Base-by-base conservation (phyloP, 2,888 invertebrate genomes). In the Tenthredo notha region DNA sequence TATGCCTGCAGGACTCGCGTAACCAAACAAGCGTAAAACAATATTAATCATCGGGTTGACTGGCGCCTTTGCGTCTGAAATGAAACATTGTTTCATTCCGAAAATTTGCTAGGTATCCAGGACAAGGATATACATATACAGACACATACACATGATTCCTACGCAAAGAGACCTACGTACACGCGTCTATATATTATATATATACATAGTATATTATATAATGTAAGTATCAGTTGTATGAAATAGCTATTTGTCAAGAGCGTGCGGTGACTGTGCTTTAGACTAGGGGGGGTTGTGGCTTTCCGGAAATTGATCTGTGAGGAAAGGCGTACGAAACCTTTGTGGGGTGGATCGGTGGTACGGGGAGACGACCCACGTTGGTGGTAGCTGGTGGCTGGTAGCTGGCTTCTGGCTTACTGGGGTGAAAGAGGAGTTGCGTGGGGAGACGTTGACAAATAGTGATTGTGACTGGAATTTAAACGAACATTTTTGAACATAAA, bases 391-490 rank as follows among this genome's bases (percentile, higher is more conserved):
- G n/a, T n/a, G 74, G 37, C 65, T 65, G 82, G 65, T 82, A 47
- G 78, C 78, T 54, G 65, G 61, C 25, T 65, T 29, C 61, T 65
- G 82, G 65, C 50, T 82, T 29, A 29, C 40, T 82, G 43, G 37
- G 65, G 40, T 65, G 82, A 50, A 61, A 65, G 65, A 61, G 65
- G 40, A 40, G 82, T 33, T 50, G 65, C 82, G 65, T 65, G 82
- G 65, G 37, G 65, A 65, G 82, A 82, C 82, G 82, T 82, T 82
- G 82, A 82, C 82, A 82, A 82, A 82, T 82, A 82, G 65, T 43
- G 40, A 82, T 65, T 82, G 61, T 65, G 82, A 65, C 82, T 65
- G 61, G 82, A 82, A 82, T 82, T 82, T 65, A 65, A 82, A 82
- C 82, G 65, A 82, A 82, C 82, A 65, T 78, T 54, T 78, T 37